Evolutionary conservation across 2,797 vertebrate genomes (phyloP).

Genomic region (Phoebastria nigripes): DNA sequence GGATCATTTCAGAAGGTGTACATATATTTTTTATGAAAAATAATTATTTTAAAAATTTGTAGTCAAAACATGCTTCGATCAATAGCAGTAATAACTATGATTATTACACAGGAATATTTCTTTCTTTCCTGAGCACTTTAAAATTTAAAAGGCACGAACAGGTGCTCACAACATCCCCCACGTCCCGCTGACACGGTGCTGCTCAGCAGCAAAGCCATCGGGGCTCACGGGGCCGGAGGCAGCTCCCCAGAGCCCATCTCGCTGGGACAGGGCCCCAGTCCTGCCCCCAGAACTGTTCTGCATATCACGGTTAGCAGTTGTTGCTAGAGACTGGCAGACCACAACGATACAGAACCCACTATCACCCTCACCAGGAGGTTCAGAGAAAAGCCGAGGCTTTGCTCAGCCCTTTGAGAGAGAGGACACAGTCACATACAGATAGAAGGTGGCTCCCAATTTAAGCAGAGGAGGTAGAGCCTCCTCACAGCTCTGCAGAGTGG

Average conservation of each 20-base stretch:
- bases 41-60: background rate
- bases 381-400: background rate
- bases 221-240: accelerated
- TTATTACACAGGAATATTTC: background rate
- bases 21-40: background rate
- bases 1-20: background rate
- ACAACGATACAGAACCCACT: accelerated
- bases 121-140: background rate
- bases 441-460: background rate
- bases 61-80: background rate
- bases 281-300: background rate
- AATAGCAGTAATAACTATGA: background rate
- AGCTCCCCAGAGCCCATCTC: background rate
- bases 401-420: background rate
- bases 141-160: background rate
- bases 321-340: background rate
- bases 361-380: background rate
- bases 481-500: background rate
- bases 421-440: accelerated
- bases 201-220: accelerated
- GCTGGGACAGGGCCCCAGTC: background rate
- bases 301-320: accelerated
- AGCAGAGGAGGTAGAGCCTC: background rate
- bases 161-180: background rate
- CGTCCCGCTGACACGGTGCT: accelerated